These are phyloP conservation scores for Linnaemya tessellans DNA, from an alignment of 2,888 invertebrate species.

Conservation along the genomic window DNA sequence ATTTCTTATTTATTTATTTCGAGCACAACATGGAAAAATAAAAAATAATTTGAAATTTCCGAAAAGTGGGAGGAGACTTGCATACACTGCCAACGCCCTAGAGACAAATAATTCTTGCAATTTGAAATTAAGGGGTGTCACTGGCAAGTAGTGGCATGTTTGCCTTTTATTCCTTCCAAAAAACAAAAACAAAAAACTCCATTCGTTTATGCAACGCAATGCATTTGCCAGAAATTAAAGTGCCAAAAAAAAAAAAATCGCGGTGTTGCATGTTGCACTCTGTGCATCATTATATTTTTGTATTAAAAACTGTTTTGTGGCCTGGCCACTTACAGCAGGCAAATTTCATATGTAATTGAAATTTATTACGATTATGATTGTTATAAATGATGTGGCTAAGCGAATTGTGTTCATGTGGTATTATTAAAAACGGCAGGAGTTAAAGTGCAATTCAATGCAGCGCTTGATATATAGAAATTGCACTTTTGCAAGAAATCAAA, in stretches of 20 bases:
- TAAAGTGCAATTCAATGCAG: constrained; percentile 60
- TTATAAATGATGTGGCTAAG: constrained; percentile 72
- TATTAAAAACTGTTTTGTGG: constrained; percentile 16
- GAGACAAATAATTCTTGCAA: constrained; percentile 71
- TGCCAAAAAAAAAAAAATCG: constrained; percentile 32
- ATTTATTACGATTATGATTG: constrained; percentile 82
- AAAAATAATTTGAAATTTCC: constrained; percentile 44
- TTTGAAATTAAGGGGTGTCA: constrained; percentile 64
- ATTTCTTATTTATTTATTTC: constrained; percentile 40
- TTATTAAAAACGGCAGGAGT: constrained; percentile 22
- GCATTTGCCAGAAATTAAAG: constrained; percentile 6
- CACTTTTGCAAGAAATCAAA: neutral
- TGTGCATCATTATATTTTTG: constrained; percentile 49
- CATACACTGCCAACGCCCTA: constrained; percentile 66
- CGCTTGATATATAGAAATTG: constrained; percentile 1
- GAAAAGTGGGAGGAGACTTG: constrained; percentile 61
- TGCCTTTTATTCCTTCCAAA: constrained; percentile 7
- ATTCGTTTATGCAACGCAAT: constrained; percentile 43
- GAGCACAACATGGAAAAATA: neutral
- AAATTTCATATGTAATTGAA: too few species aligned
- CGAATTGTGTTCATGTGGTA: constrained; percentile 2
- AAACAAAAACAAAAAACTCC: neutral
- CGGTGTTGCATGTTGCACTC: constrained; percentile 60
- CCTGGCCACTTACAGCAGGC: constrained; percentile 16
- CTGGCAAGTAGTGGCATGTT: constrained; percentile 55